Percentiles rank a stretch among this genome's conserved stretches.
Conservation (phyloP, 2,113 vertebrate species). For the Vicugna pacos region DNA sequence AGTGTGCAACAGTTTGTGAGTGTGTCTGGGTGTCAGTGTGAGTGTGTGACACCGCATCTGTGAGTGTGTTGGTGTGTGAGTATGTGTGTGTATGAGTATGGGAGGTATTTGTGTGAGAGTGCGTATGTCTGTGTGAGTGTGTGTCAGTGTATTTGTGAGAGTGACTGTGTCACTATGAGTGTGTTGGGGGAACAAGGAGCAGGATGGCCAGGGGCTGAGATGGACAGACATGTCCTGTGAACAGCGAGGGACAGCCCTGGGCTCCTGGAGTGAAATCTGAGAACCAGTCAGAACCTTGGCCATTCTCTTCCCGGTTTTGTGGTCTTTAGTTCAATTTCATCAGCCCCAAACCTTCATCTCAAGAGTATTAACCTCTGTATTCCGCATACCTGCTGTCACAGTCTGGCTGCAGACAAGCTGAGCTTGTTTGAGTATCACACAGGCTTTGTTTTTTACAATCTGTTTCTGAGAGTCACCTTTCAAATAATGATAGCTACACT, state of each 20-base stretch:
- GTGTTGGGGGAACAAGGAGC: no score
- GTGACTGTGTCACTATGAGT: no score
- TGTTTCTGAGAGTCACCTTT: neutral
- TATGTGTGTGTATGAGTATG: no score
- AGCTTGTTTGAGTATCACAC: neutral
- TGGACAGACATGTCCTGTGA: rapidly evolving
- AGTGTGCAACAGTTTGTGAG: neutral
- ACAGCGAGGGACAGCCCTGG: rapidly evolving
- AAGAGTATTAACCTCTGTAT: neutral
- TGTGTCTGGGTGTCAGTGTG: no score
- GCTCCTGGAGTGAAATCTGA: rapidly evolving
- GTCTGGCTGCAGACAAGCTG: neutral
- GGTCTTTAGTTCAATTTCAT: neutral
- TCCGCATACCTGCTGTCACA: neutral
- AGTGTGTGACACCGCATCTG: no score
- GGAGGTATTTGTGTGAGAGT: neutral
- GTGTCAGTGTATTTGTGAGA: neutral
- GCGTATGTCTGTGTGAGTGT: neutral
- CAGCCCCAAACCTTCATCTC: neutral
- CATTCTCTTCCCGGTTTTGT: rapidly evolving
- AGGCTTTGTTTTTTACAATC: neutral
- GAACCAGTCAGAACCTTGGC: rapidly evolving
- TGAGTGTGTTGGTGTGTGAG: neutral
- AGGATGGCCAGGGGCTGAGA: neutral
- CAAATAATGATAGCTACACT: neutral